These are phyloP conservation scores for Onychorhynchus coronatus DNA, from an alignment of 2,113 vertebrate genomes.

Conservation along the genomic window DNA sequence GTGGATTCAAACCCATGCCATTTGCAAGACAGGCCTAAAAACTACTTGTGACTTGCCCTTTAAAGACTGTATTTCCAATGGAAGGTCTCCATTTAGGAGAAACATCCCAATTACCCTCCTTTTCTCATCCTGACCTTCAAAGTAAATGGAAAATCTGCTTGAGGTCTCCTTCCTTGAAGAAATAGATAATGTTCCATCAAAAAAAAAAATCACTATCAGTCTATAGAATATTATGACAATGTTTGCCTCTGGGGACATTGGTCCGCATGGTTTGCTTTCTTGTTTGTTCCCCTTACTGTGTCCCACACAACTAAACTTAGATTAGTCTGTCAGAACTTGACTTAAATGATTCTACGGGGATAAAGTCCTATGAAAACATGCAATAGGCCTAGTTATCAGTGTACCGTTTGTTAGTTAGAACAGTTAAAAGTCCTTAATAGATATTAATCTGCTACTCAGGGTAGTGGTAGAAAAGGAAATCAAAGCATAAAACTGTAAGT, in stretches of 20 bases:
- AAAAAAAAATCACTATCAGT: not conserved
- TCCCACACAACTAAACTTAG: not conserved
- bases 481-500: not conserved
- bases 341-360: not conserved
- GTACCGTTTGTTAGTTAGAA: not conserved
- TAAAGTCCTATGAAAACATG: not conserved
- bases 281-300: not conserved
- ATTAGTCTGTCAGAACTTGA: not conserved
- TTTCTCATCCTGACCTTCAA: not conserved
- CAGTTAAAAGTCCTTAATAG: not conserved
- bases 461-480: constrained; percentile 25
- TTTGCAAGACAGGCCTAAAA: not conserved
- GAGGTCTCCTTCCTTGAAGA: not conserved
- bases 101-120: not conserved
- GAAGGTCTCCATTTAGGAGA: not conserved
- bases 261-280: not conserved
- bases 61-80: not conserved
- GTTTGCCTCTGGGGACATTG: not conserved
- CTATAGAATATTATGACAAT: not conserved
- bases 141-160: not conserved
- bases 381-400: not conserved
- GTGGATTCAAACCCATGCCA: not conserved
- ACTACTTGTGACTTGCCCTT: not conserved
- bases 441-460: constrained; percentile 10
- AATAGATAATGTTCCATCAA: not conserved